phyloP scores from a whole-genome alignment of 2,888 invertebrate genomes.

The Ormia ochracea region DNA sequence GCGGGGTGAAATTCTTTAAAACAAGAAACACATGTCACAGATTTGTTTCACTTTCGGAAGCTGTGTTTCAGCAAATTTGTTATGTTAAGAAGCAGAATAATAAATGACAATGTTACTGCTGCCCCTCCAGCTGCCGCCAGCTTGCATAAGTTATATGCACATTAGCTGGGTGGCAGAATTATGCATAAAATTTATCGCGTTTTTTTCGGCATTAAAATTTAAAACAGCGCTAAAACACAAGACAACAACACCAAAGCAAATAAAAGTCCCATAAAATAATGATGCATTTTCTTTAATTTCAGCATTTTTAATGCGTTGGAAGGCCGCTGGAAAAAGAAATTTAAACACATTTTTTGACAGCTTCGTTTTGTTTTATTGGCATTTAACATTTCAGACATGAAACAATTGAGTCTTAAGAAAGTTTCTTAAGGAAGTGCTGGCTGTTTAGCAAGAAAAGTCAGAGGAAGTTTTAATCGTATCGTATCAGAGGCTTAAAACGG shows the following conservation, averaged over 20 bases:
- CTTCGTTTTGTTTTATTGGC: slow-evolving; percentile 60
- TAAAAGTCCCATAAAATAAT: slow-evolving; percentile 57
- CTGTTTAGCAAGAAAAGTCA: neutral
- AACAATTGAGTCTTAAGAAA: slow-evolving; percentile 17
- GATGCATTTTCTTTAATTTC: slow-evolving; percentile 54
- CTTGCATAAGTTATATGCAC: neutral
- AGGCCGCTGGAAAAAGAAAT: neutral
- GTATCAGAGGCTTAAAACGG: slow-evolving; percentile 58
- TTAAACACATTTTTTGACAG: slow-evolving; percentile 51
- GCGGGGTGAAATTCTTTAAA: slow-evolving; percentile 21
- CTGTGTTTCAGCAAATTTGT: slow-evolving; percentile 74
- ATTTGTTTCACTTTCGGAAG: slow-evolving; percentile 76
- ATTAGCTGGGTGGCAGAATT: slow-evolving; percentile 55
- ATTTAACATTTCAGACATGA: slow-evolving; percentile 44
- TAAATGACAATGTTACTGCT: slow-evolving; percentile 53
- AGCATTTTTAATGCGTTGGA: neutral
- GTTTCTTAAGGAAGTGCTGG: neutral
- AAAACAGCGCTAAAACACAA: neutral
- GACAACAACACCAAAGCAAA: too few species aligned
- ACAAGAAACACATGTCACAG: slow-evolving; percentile 74
- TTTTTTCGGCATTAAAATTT: slow-evolving; percentile 21
- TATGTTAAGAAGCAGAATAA: slow-evolving; percentile 40
- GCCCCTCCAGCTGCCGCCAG: neutral
- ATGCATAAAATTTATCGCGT: slow-evolving; percentile 41
- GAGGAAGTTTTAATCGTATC: slow-evolving; percentile 53